Evolutionary conservation across 2,113 vertebrate genomes (phyloP), one percentile per base, ranked within the genome.

Genomic region (Isurus oxyrinchus): DNA sequence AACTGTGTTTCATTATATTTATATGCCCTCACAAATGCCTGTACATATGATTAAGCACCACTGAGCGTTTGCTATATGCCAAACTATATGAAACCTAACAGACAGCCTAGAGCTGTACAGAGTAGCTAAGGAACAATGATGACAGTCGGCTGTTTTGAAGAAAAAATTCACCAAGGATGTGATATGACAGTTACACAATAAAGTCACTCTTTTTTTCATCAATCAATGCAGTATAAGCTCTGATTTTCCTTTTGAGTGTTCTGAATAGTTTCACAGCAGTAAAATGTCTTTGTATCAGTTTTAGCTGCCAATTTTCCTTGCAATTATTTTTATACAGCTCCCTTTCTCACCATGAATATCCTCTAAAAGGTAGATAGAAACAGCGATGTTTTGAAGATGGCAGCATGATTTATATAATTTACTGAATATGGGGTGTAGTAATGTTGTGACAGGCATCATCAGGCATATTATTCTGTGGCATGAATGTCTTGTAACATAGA

Each of bases 181-280:
- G 67, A 95, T 95, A 67, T 76, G 94, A 95, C 94, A 95, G 94
- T 55, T 72, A 95, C 94, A 95, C 94, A 95, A 95, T 95, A 95
- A 95, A 53, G 94, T 67, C 63, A 67, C 25, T 69, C 16, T 67
- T 10, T 66, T 95, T 95, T 95, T 95, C 69, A 88, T 14, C 49
- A 95, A 31, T 76, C 67, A 67, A 31, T 95, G 66, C 44, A 95
- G 66, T 55, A 55, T 31, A 31, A 13, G 40, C 23, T 76, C 94
- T 31, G 94, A 27, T 72, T 95, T 72, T 67, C 13, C 94, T 95
- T 95, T 72, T 95, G 94, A 95, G 27, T 11, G 69, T 55, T 95
- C 27, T 19, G 19, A 21, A 63, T 66, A 94, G 90, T 40, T 63
- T 63, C 31, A 40, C 21, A 94, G 35, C 10, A 55, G 69, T 53